These are phyloP conservation scores for Carlito syrichta DNA, from an alignment of 2,113 vertebrate species.

Conservation along the genomic window DNA sequence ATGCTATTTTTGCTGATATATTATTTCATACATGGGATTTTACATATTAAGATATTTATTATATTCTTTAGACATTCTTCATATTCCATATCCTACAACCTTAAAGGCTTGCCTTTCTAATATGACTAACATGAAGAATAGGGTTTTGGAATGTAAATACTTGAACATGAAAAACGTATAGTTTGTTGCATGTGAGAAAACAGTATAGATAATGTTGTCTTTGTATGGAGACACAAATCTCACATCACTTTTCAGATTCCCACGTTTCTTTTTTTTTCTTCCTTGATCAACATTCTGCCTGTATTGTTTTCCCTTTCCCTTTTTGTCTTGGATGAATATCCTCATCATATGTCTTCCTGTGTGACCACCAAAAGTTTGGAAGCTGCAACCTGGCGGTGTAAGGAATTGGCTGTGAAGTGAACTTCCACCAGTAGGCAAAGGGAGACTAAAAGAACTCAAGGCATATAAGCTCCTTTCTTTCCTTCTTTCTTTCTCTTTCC, in stretches of 20 bases:
- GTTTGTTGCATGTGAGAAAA: neutral
- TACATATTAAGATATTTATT: neutral
- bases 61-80: neutral
- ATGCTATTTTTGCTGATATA: neutral
- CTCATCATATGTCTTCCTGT: neutral
- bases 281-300: neutral
- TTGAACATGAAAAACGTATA: neutral
- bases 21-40: neutral
- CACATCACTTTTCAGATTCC: neutral
- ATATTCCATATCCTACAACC: neutral
- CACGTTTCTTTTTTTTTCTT: neutral
- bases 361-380: neutral
- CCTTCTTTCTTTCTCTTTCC: neutral
- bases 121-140: neutral
- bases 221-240: neutral
- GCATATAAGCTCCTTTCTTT: neutral
- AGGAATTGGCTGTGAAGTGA: neutral
- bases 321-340: neutral
- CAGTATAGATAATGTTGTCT: neutral
- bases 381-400: neutral
- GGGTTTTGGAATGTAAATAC: neutral
- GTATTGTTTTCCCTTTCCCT: neutral
- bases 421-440: neutral
- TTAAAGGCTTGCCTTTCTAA: conserved; percentile 8
- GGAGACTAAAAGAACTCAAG: neutral